Evolutionary conservation across 1,140 invertebrate genomes (phyloP).

Genomic region (Pinna nobilis): DNA sequence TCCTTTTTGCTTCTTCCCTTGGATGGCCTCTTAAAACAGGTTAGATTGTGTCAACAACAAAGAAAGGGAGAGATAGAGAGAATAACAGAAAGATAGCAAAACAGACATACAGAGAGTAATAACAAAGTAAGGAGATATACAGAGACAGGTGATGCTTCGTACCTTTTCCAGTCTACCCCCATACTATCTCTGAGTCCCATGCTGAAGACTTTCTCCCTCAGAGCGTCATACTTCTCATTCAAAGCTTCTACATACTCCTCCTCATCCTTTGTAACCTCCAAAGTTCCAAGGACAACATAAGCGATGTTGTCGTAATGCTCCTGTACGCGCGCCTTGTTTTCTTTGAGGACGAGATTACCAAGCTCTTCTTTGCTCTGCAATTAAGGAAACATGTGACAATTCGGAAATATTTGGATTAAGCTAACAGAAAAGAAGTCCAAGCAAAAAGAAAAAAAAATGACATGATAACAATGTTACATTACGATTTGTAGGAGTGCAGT

Average conservation of each 20-base stretch:
- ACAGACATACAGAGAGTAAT: too few relatives aligned
- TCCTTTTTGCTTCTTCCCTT: too few relatives aligned
- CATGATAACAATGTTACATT: too few relatives aligned
- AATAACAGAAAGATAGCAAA: too few relatives aligned
- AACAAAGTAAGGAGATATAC: too few relatives aligned
- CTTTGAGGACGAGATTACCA: constrained; percentile 37
- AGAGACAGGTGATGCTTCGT: constrained; percentile 17
- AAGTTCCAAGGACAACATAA: constrained; percentile 50
- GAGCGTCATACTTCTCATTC: constrained; percentile 63
- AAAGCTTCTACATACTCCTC: constrained; percentile 61
- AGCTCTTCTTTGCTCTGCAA: constrained; percentile 51
- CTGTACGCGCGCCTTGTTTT: constrained; percentile 40
- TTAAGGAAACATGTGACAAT: constrained; percentile 19
- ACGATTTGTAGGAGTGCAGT: too few relatives aligned
- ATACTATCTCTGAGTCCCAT: constrained; percentile 56
- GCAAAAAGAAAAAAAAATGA: too few relatives aligned
- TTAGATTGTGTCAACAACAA: too few relatives aligned
- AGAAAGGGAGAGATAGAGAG: too few relatives aligned
- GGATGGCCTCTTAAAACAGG: too few relatives aligned
- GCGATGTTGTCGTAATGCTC: constrained; percentile 65
- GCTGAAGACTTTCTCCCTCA: constrained; percentile 62
- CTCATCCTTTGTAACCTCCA: constrained; percentile 57
- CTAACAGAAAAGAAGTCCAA: too few relatives aligned
- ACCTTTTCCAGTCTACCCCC: constrained; percentile 62
- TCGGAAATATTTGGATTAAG: too few relatives aligned